A percentile compares a stretch with the other conserved stretches of the same genome.
These are phyloP conservation scores for Drosophila orena DNA, from an alignment of 1,140 invertebrate genomes.

Conservation along the genomic window DNA sequence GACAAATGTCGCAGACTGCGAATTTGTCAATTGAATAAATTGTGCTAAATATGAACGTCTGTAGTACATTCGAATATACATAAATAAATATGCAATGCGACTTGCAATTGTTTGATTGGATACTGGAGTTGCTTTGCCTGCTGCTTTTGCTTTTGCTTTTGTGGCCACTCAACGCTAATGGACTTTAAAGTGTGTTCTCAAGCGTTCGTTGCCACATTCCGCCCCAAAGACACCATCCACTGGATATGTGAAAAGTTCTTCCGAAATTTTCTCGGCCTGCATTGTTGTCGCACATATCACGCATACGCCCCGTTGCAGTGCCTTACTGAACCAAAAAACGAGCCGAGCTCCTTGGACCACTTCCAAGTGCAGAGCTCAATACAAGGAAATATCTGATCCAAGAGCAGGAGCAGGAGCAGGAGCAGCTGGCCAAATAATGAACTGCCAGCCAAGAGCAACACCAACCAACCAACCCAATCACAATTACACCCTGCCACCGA, in stretches of 20 bases:
- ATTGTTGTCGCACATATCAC: slow-evolving; percentile 62
- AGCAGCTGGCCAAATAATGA: slow-evolving; percentile 58
- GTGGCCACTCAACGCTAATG: slow-evolving; percentile 74
- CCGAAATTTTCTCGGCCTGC: slow-evolving; percentile 35
- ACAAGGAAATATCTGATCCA: slow-evolving; percentile 15
- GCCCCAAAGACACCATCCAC: slow-evolving; percentile 23
- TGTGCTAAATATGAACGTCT: slow-evolving; percentile 39
- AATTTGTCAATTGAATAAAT: slow-evolving; percentile 58
- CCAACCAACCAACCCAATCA: slow-evolving; percentile 35
- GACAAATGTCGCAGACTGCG: slow-evolving; percentile 49
- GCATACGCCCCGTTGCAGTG: slow-evolving; percentile 67
- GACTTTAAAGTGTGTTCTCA: slow-evolving; percentile 81
- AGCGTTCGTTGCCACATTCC: slow-evolving; percentile 57
- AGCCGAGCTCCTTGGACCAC: slow-evolving; percentile 24
- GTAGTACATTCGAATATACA: slow-evolving; percentile 33
- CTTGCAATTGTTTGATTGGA: slow-evolving; percentile 43
- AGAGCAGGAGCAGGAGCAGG: slow-evolving; percentile 8
- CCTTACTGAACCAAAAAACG: slow-evolving; percentile 23
- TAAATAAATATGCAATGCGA: slow-evolving; percentile 47
- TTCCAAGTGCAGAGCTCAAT: slow-evolving; percentile 27
- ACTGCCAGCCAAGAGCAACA: slow-evolving; percentile 47
- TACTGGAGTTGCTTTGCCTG: slow-evolving; percentile 5
- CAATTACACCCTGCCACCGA: slow-evolving; percentile 40
- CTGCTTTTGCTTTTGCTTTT: slow-evolving; percentile 10
- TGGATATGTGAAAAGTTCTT: slow-evolving; percentile 39